A percentile compares a stretch with the other conserved stretches of the same genome.
Conservation (phyloP, 2,797 vertebrate genomes). For the Geotrypetes seraphini region DNA sequence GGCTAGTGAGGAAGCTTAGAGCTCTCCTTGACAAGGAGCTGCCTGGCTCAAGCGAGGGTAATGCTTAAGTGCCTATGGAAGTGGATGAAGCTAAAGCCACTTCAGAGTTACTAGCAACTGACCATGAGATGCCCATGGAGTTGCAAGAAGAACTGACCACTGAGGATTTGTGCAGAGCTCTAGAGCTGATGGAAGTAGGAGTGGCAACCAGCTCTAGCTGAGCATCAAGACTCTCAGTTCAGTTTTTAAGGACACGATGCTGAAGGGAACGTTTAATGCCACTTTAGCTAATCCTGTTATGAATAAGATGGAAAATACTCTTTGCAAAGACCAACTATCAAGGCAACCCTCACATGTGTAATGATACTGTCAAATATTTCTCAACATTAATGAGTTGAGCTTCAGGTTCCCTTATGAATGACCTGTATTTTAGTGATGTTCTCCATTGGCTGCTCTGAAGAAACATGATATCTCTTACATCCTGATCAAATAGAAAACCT, state of each 20-base stretch:
- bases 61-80: too few species aligned
- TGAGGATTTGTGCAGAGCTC: too few species aligned
- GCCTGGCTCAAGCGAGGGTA: too few species aligned
- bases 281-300: constrained; percentile 18
- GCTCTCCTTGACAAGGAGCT: too few species aligned
- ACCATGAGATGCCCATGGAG: too few species aligned
- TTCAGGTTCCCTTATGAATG: constrained; percentile 9
- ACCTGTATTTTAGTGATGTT: constrained; percentile 11
- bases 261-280: constrained; percentile 34
- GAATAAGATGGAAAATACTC: not conserved
- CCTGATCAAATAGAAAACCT: constrained; percentile 2
- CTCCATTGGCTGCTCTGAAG: constrained; percentile 9
- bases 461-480: constrained; percentile 3
- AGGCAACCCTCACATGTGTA: not conserved
- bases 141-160: too few species aligned
- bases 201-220: too few species aligned
- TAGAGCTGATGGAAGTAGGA: too few species aligned
- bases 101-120: too few species aligned
- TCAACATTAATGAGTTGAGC: constrained; percentile 4
- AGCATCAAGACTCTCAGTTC: too few species aligned
- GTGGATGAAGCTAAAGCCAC: too few species aligned
- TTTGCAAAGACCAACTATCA: not conserved
- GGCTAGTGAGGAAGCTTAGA: too few species aligned
- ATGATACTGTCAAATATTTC: constrained; percentile 14
- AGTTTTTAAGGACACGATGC: constrained; percentile 24